These are phyloP conservation scores for Rhinichthys osculus DNA, from an alignment of 2,797 vertebrate genomes.

Conservation along the genomic window DNA sequence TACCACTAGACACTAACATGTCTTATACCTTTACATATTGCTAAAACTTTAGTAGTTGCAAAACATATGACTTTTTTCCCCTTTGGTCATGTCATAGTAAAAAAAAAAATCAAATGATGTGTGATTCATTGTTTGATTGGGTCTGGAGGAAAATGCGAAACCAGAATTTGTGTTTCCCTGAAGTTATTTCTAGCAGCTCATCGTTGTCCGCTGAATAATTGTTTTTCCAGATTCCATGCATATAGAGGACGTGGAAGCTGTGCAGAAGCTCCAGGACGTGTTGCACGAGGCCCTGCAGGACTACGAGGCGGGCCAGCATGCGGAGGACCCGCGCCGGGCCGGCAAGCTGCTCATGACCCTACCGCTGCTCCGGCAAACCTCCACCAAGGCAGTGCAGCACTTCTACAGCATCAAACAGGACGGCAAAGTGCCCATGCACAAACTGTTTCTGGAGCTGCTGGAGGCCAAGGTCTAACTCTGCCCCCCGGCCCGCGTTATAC, in stretches of 20 bases:
- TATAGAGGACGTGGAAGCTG: conserved; percentile 98
- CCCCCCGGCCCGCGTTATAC: conserved; percentile 43
- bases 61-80: neutral
- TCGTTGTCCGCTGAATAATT: conserved; percentile 33
- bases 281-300: conserved; percentile 98
- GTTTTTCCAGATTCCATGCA: conserved; percentile 93
- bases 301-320: conserved; percentile 94
- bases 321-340: conserved; percentile 94
- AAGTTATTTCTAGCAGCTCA: neutral
- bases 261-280: conserved; percentile 98
- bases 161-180: neutral
- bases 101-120: neutral
- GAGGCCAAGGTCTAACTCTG: conserved; percentile 96
- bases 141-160: neutral
- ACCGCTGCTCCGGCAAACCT: conserved; percentile 96
- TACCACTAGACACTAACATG: neutral
- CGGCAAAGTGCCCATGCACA: conserved; percentile 99
- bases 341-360: conserved; percentile 99
- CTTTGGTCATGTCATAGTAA: neutral
- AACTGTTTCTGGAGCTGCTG: conserved; percentile 99
- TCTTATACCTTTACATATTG: neutral
- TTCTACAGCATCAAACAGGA: conserved; percentile 99
- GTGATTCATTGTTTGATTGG: neutral
- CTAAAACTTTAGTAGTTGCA: neutral
- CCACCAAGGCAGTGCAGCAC: conserved; percentile 98